Conservation (phyloP, 2,888 invertebrate genomes). For the Boloria selene region DNA sequence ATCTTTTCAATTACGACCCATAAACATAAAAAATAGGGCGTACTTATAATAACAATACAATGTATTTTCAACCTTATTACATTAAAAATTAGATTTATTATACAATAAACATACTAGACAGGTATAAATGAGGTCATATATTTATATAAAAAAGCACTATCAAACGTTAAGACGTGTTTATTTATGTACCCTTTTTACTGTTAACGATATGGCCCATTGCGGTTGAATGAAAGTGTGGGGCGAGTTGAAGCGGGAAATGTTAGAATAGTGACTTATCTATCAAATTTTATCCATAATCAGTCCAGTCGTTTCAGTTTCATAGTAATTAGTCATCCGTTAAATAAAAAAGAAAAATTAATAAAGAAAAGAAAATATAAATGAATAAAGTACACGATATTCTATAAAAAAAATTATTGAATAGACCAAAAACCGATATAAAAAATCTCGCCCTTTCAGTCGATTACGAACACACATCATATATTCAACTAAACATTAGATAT, state of each 20-base stretch:
- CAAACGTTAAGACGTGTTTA: conserved; percentile 48
- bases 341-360: too few species aligned
- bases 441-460: too few species aligned
- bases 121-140: conserved; percentile 33
- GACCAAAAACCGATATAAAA: too few species aligned
- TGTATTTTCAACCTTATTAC: conserved; percentile 12
- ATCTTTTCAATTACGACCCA: not conserved
- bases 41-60: not conserved
- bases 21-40: not conserved
- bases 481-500: too few species aligned
- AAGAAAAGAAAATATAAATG: too few species aligned
- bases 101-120: conserved; percentile 14
- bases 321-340: too few species aligned
- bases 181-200: conserved; percentile 50
- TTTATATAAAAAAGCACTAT: conserved; percentile 42
- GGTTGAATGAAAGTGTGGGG: conserved; percentile 36
- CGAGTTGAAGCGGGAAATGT: conserved; percentile 35
- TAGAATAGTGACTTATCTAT: not conserved
- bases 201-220: conserved; percentile 46
- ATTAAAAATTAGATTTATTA: conserved; percentile 15
- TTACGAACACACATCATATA: too few species aligned
- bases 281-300: too few species aligned
- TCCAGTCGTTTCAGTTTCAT: too few species aligned
- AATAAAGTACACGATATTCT: not conserved
- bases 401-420: not conserved